Evolutionary conservation across 1,140 invertebrate species (phyloP).

Genomic region (Orius insidiosus): DNA sequence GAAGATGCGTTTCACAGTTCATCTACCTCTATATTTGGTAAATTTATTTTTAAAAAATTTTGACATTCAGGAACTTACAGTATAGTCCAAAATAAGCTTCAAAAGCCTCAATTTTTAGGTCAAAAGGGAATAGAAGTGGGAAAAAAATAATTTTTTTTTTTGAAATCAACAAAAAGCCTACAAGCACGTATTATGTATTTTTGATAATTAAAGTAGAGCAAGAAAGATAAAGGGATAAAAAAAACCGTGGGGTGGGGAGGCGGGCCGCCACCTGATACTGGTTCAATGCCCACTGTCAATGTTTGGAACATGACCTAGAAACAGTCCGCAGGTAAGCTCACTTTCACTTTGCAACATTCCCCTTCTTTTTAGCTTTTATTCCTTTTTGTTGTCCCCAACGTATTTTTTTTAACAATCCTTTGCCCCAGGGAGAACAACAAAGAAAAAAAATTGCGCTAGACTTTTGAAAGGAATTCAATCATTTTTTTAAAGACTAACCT

Average conservation of each 20-base stretch:
- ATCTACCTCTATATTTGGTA: no score
- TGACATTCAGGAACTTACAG: no score
- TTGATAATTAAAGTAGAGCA: background rate
- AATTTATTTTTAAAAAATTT: no score
- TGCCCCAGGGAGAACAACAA: background rate
- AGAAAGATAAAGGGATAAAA: slow-evolving; percentile 1
- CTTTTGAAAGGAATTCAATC: background rate
- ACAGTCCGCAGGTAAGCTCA: slow-evolving; percentile 1
- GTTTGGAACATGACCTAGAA: slow-evolving; percentile 10
- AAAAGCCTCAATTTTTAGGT: no score
- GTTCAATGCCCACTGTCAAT: slow-evolving; percentile 11
- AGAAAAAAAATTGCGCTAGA: background rate
- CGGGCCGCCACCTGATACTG: background rate
- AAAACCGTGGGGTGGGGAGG: background rate
- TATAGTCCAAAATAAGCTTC: no score
- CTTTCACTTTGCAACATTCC: slow-evolving; percentile 8
- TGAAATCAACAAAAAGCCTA: no score
- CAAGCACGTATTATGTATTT: background rate
- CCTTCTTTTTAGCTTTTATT: background rate
- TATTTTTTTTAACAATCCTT: background rate
- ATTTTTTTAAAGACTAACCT: no score
- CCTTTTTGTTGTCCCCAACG: background rate
- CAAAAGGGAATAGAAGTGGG: no score
- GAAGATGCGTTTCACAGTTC: no score
- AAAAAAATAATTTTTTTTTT: background rate